These are phyloP conservation scores for Zaprionus nigranus DNA, from an alignment of 1,140 invertebrate genomes.

Conservation along the genomic window DNA sequence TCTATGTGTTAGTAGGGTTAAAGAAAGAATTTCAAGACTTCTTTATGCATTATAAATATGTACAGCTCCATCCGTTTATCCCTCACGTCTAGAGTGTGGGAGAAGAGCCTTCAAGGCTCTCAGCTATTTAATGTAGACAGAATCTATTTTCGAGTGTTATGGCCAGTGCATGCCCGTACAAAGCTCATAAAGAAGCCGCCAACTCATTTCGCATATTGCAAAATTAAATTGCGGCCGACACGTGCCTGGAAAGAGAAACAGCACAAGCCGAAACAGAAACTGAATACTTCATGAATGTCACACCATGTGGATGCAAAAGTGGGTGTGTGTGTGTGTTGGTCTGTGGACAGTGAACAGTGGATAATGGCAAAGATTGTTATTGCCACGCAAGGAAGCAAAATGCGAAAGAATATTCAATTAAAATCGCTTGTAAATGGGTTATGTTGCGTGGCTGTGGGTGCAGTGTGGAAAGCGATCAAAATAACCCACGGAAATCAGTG, in stretches of 20 bases:
- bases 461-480: conserved; percentile 29
- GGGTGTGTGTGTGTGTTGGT: not conserved
- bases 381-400: conserved; percentile 35
- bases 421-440: conserved; percentile 20
- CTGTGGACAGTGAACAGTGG: conserved; percentile 27
- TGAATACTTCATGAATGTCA: conserved; percentile 50
- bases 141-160: conserved; percentile 22
- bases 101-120: too few species aligned
- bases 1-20: not conserved
- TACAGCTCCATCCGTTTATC: too few species aligned
- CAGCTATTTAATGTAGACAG: conserved; percentile 20
- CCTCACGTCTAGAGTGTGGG: too few species aligned
- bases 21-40: not conserved
- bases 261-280: conserved; percentile 10
- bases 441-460: not conserved
- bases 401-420: conserved; percentile 39
- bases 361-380: conserved; percentile 70
- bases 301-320: conserved; percentile 7
- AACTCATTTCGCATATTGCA: conserved; percentile 20
- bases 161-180: not conserved
- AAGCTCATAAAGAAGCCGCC: conserved; percentile 19
- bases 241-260: conserved; percentile 19
- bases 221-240: conserved; percentile 39
- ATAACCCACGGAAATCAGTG: conserved; percentile 6
- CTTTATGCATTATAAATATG: not conserved